phyloP scores from a whole-genome alignment of 1,140 invertebrate genomes.

The Atta texana region DNA sequence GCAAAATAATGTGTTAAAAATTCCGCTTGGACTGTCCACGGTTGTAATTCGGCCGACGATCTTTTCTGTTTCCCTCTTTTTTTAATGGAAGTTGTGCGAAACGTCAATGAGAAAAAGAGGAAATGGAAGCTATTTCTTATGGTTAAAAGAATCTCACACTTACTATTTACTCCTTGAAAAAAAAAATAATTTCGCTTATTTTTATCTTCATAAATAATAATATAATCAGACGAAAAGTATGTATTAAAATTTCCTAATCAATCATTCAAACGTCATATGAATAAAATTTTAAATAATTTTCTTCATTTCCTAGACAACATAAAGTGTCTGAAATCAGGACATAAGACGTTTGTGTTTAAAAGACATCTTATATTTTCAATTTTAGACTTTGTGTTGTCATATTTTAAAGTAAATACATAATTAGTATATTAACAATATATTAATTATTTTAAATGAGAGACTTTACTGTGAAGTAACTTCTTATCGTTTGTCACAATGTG shows the following conservation, averaged over 20 bases:
- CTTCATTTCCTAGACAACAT: not conserved
- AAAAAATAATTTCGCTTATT: not conserved
- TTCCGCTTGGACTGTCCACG: conserved; percentile 47
- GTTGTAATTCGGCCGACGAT: conserved; percentile 48
- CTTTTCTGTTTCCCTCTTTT: conserved; percentile 45
- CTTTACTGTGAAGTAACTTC: conserved; percentile 32
- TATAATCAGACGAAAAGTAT: not conserved
- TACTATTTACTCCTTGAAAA: not conserved
- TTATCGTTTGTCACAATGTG: conserved; percentile 69
- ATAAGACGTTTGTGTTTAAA: no score
- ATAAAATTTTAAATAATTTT: conserved; percentile 4
- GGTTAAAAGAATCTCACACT: not conserved
- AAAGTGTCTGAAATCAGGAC: no score
- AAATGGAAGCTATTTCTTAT: conserved; percentile 37
- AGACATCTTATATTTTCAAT: no score
- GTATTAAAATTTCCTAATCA: not conserved
- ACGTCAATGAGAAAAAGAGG: conserved; percentile 27
- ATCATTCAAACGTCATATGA: not conserved
- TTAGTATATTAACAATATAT: no score
- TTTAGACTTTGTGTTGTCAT: not conserved
- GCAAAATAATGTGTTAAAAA: conserved; percentile 62
- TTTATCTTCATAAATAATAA: not conserved
- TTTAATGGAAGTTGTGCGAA: conserved; percentile 33
- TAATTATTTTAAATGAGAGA: not conserved
- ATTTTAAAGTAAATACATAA: not conserved